Base-by-base conservation (phyloP, 2,113 vertebrate species). In the Seriola dumerili region DNA sequence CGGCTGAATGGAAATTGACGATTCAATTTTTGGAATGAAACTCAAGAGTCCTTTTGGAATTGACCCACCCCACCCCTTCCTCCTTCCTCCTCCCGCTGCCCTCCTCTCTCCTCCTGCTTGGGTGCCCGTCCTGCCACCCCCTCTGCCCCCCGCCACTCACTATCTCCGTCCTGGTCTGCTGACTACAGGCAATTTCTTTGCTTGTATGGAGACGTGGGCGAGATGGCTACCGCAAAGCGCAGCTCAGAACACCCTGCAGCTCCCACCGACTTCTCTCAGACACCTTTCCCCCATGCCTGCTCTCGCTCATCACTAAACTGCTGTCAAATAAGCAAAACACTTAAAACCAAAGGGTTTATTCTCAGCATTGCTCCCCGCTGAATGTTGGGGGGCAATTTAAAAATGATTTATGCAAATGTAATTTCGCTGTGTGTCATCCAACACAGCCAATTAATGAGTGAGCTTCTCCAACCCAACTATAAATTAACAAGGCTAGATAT, bases 321-420 rank as follows among this genome's bases (percentile, higher is more conserved):
- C 79, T 82, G 40, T 91, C 84, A 89, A 91, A 88, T 67, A 86
- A 85, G 76, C 85, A 89, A 72, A 91, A 92, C 88, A 85, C 84
- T 85, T 87, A 85, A 84, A 89, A 88, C 81, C 85, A 74, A 86
- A 81, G 59, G 80, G 86, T 90, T 88, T 89, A 81, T 88, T 83
- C 89, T 80, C 80, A 84, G 85, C 82, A 75, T 69, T 78, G 78
- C 90, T 93, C 87, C 88, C 90, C 78, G 85, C 91, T 92, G 87
- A 88, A 91, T 83, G 89, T 87, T 75, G 77, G 76, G 86, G 83
- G 89, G 92, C 89, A 94, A 93, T 94, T 94, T 94, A 91, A 92
- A 94, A 95, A 95, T 93, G 92, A 92, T 93, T 87, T 94, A 94
- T 95, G 92, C 90, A 94, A 95, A 94, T 94, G 94, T 91, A 91